Conservation (phyloP, 2,797 vertebrate genomes). For the Argentina silus region DNA sequence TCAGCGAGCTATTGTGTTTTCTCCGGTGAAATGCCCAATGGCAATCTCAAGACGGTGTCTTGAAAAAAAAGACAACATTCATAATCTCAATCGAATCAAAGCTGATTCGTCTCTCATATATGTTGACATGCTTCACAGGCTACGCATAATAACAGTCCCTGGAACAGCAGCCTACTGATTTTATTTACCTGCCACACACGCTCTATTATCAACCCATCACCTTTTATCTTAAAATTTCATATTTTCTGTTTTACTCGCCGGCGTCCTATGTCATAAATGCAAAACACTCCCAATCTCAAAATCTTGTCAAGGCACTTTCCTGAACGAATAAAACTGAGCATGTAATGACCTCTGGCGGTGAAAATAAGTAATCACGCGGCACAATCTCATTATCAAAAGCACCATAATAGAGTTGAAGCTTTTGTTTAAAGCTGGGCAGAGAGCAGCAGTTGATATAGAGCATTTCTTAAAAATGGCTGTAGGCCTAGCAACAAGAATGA, state of each 20-base stretch:
- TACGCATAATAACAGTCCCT: no score
- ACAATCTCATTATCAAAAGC: background rate
- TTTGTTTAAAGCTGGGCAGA: background rate
- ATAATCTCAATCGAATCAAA: no score
- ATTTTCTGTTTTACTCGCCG: no score
- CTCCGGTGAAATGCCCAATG: background rate
- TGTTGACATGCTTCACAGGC: no score
- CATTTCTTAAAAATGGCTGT: no score
- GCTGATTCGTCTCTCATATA: no score
- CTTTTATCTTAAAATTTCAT: no score
- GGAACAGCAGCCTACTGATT: no score
- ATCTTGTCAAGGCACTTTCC: background rate
- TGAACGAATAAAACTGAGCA: background rate
- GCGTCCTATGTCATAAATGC: background rate
- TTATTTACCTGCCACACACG: no score
- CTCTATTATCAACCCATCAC: no score
- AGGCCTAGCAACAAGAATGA: no score
- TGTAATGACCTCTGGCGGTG: constrained; percentile 51
- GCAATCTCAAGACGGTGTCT: background rate
- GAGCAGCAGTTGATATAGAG: background rate
- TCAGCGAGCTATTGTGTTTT: background rate
- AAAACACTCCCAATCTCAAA: background rate
- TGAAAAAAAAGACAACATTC: background rate
- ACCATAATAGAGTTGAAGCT: no score
- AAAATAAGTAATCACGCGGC: background rate